Percentiles rank a stretch among this genome's conserved stretches.
Evolutionary conservation across 2,888 invertebrate species (phyloP).

Genomic region (Diaprepes abbreviatus): DNA sequence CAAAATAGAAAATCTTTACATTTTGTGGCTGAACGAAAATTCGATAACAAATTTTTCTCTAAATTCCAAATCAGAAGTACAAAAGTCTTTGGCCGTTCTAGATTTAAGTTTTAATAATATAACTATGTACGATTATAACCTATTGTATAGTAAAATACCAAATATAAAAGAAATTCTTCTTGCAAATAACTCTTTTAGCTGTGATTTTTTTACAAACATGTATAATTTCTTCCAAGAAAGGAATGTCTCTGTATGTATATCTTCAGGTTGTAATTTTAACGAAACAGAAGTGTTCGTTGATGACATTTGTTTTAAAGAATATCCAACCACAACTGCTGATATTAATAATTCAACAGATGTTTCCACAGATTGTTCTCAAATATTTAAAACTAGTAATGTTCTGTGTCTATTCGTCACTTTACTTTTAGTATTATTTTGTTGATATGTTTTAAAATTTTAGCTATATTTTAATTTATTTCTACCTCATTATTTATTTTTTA

Average conservation of each 20-base stretch:
- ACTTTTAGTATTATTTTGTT: conserved; percentile 40
- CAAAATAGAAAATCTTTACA: conserved; percentile 59
- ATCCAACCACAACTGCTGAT: conserved; percentile 30
- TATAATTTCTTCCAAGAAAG: conserved; percentile 58
- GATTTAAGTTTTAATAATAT: conserved; percentile 62
- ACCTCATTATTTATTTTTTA: conserved; percentile 48
- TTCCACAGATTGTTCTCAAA: conserved; percentile 46
- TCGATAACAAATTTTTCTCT: conserved; percentile 58
- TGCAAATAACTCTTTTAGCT: conserved; percentile 62
- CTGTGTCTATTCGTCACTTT: conserved; percentile 23
- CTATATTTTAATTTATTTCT: conserved; percentile 44
- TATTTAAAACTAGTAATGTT: conserved; percentile 7
- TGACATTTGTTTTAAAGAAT: conserved; percentile 52
- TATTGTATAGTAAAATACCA: conserved; percentile 60
- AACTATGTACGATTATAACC: conserved; percentile 59
- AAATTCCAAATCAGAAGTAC: conserved; percentile 56
- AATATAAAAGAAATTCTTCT: conserved; percentile 62
- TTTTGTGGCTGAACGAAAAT: conserved; percentile 63
- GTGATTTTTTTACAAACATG: conserved; percentile 63
- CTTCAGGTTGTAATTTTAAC: conserved; percentile 56
- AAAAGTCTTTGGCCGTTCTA: conserved; percentile 57
- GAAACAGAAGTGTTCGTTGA: conserved; percentile 55
- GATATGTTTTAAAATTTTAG: conserved; percentile 41
- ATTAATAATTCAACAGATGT: conserved; percentile 50
- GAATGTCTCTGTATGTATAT: conserved; percentile 61